phyloP scores from a whole-genome alignment of 2,888 invertebrate genomes.

The Trissoscelio sp. region DNA sequence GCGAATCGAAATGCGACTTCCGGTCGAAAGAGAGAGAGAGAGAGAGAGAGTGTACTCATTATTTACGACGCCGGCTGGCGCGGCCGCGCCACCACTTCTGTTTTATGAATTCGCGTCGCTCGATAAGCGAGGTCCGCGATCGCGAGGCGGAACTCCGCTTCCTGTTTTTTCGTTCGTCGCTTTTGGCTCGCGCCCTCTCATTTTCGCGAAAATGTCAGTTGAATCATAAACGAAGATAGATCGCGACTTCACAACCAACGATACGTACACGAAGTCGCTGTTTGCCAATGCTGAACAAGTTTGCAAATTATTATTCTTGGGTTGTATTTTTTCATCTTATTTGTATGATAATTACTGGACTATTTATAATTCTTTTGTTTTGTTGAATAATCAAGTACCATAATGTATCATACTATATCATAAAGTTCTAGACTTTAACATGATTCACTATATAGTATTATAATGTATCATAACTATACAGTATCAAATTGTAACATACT shows the following conservation, averaged over 20 bases:
- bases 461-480: no score
- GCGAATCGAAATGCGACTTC: conserved; percentile 68
- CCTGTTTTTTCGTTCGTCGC: conserved; percentile 67
- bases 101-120: conserved; percentile 66
- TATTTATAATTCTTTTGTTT: no score
- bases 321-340: no score
- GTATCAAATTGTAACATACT: no score
- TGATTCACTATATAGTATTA: no score
- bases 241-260: conserved; percentile 20
- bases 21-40: no score
- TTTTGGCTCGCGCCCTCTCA: conserved; percentile 63
- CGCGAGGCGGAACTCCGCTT: conserved; percentile 66
- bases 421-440: no score
- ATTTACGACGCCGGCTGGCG: conserved; percentile 63
- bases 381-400: no score
- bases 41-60: conserved; percentile 58
- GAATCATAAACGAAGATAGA: conserved; percentile 62
- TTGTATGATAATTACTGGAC: no score
- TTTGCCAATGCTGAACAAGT: conserved; percentile 4
- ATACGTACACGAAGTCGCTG: neutral
- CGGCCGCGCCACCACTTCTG: conserved; percentile 59
- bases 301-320: no score
- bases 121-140: conserved; percentile 63
- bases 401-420: no score
- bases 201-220: conserved; percentile 67